Percentiles rank a stretch among this genome's conserved stretches.
These are phyloP conservation scores for Poecilia gillii DNA, from an alignment of 2,797 vertebrate species.

Conservation along the genomic window DNA sequence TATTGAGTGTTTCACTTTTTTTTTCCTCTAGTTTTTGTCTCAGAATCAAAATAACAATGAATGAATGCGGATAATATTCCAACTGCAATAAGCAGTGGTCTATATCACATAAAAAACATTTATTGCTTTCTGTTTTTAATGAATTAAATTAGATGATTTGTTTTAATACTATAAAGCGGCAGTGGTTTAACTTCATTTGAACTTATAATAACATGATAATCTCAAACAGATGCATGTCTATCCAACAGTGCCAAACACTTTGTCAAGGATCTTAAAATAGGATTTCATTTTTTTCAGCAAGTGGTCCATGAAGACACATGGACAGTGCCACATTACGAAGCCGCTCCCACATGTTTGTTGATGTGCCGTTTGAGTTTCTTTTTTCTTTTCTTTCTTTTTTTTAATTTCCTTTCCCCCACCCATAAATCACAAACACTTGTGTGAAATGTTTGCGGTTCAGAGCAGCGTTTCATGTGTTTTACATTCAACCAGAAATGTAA, in stretches of 20 bases:
- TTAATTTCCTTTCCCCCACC: no score
- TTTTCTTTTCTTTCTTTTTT: background rate
- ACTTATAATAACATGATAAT: background rate
- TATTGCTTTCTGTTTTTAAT: background rate
- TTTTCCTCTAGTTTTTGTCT: background rate
- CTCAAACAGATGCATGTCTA: background rate
- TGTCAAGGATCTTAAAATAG: background rate
- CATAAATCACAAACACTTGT: constrained; percentile 7
- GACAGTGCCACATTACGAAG: background rate
- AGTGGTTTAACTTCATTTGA: background rate
- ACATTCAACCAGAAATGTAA: background rate
- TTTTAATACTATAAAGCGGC: background rate
- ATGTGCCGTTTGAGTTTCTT: background rate
- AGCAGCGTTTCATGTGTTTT: background rate
- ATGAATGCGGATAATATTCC: background rate
- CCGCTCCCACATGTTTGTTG: background rate
- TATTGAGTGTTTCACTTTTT: background rate
- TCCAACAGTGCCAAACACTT: background rate
- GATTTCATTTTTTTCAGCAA: background rate
- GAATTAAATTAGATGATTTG: background rate
- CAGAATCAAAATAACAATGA: background rate
- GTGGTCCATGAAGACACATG: background rate
- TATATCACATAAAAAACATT: background rate
- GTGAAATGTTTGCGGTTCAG: background rate
- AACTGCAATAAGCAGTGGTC: background rate